Conservation (phyloP, 1,140 invertebrate species). For the Tenebrio molitor region DNA sequence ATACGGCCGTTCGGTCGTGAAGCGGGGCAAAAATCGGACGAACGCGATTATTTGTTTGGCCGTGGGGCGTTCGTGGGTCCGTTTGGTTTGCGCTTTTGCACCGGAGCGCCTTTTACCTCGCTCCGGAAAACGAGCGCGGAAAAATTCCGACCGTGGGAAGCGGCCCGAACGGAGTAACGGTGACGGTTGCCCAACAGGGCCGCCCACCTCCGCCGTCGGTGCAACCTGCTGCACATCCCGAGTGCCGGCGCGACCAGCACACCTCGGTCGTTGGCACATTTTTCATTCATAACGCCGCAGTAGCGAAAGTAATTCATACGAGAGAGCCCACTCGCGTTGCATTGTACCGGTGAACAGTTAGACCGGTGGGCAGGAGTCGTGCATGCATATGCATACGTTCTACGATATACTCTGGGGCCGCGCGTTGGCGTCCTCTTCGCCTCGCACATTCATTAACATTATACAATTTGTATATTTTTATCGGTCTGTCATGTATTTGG, state of each 20-base stretch:
- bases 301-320: conserved; percentile 47
- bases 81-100: conserved; percentile 24
- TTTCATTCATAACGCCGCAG: conserved; percentile 42
- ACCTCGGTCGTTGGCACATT: conserved; percentile 21
- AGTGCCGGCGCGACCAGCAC: not conserved
- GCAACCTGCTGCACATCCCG: not conserved
- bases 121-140: not conserved
- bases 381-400: conserved; percentile 32
- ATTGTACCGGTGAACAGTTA: conserved; percentile 41
- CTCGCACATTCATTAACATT: conserved; percentile 43
- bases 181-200: not conserved
- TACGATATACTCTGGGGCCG: conserved; percentile 2
- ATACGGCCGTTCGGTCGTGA: conserved; percentile 45
- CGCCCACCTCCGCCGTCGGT: not conserved
- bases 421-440: conserved; percentile 41
- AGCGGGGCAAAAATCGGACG: conserved; percentile 9
- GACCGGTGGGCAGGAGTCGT: conserved; percentile 5
- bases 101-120: conserved; percentile 43
- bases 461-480: conserved; percentile 40
- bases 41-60: conserved; percentile 39
- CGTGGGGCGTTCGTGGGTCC: conserved; percentile 12
- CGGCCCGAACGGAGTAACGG: conserved; percentile 5
- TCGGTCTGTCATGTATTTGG: conserved; percentile 42
- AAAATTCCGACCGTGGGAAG: conserved; percentile 10
- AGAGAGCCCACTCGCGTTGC: conserved; percentile 37